Evolutionary conservation across 2,797 vertebrate genomes (phyloP), one percentile per base, ranked within the genome.

Genomic region (Echeneis naucrates): DNA sequence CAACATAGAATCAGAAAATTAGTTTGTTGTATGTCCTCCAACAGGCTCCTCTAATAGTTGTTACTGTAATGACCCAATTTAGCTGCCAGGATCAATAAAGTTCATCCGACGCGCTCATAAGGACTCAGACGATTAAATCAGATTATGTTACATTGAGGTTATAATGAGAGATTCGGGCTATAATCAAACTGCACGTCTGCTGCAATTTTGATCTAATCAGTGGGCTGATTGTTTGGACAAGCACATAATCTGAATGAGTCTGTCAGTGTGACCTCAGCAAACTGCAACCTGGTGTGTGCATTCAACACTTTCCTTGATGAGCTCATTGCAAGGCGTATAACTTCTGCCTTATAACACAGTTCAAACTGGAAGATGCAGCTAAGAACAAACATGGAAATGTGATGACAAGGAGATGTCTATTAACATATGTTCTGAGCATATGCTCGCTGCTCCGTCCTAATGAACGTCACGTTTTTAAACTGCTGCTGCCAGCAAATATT

Each of bases 41-140:
- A 37, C 37, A 40, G 3, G 37, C 45, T 38, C 62, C 16, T 58
- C 38, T 27, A 62, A 70, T 58, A 21, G 10, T 23, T 48, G 24
- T 35, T 68, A 67, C 61, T 56, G 27, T 71, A 69, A 64, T 72
- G 63, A 83, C 56, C 58, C 68, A 74, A 55, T 86, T 74, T 77
- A 63, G 54, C 42, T 59, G 69, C 65, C 58, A 66, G 51, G 71
- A 81, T 82, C 75, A 54, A 81, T 83, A 73, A 68, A 51, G 81
- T 72, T 72, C 58, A 73, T 71, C 40, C 30, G 72, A 60, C 27
- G 11, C 24, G 37, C 33, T 61, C 57, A 2, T 17, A 40, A 74
- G 50, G 74, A 55, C 68, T 60, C 42, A 44, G 68, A 58, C 40
- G n/a, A 71, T 80, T 77, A 73, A 76, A 78, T 82, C 57, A 68